These are phyloP conservation scores for Muntiacus reevesi DNA, from an alignment of 2,113 vertebrate species.

Conservation along the genomic window DNA sequence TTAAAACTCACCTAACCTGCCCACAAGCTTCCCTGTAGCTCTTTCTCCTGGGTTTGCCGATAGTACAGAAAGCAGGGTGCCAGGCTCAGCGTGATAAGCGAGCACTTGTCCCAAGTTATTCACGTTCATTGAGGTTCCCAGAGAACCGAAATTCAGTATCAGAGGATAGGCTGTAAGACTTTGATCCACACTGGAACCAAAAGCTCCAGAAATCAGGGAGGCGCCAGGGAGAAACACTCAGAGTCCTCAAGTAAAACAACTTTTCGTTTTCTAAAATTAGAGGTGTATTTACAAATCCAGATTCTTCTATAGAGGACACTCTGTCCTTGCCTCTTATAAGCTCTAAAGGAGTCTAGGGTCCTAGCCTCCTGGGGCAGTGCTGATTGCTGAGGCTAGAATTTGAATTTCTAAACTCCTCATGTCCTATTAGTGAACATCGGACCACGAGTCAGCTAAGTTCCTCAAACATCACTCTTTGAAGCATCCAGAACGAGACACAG, in stretches of 20 bases:
- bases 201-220: not conserved
- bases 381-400: not conserved
- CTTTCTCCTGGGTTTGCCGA: not conserved
- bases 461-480: not conserved
- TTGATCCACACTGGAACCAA: not conserved
- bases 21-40: not conserved
- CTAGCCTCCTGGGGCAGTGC: not conserved
- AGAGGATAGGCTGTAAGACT: not conserved
- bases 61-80: not conserved
- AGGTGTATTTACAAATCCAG: not conserved
- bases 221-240: not conserved
- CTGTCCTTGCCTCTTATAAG: not conserved
- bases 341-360: not conserved
- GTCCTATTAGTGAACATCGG: not conserved
- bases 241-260: not conserved
- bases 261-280: not conserved
- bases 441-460: not conserved
- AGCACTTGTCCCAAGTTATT: not conserved
- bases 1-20: not conserved
- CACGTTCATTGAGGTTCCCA: not conserved
- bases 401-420: not conserved
- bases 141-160: not conserved
- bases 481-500: not conserved
- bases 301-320: not conserved
- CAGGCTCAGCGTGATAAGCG: not conserved